Base-by-base conservation (phyloP, 1,140 invertebrate genomes). In the Trachymyrmex septentrionalis region DNA sequence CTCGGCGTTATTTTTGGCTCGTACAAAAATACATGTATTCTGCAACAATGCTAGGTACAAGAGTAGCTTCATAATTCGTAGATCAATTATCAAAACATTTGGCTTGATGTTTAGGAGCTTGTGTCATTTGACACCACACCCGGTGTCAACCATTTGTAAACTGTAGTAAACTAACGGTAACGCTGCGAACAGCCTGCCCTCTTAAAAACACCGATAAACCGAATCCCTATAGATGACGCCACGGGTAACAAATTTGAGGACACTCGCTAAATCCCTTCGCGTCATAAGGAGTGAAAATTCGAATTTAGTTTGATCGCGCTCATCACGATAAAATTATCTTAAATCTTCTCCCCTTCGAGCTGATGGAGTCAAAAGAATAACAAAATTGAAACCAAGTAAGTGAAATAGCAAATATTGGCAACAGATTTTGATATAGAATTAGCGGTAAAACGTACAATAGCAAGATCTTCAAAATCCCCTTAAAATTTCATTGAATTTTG, bases 21-120 rank as follows among this genome's bases (percentile, higher is more conserved):
- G 84, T 91, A 92, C 86, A 92, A 92, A 92, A 92, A 93, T 92
- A 93, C 91, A 90, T 55, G 81, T 87, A 91, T 91, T 91, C 61
- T 87, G 87, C 86, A 93, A 91, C 78, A 93, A 90, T 86, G 90
- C 88, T 91, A 94, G 91, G 90, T 93, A 92, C 92, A 90, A 88
- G 85, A 92, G 91, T 92, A 93, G 91, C 92, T 91, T 93, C 93
- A 94, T 94, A 90, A 92, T 93, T 84, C 80, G 82, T 88, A 87
- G 71, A 90, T 86, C 78, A 87, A 93, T 30, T 90, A 88, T 91
- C 76, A 94, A 90, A 94, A 92, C 85, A 92, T 92, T 88, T 88
- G 91, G 87, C 80, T 88, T 55, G 85, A 87, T 82, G 82, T 80
- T 57, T 24, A 84, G 27, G 71, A 90, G 44, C 71, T 59, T 66